Evolutionary conservation across 2,888 invertebrate species (phyloP).

Genomic region (Yponomeuta cagnagella): DNA sequence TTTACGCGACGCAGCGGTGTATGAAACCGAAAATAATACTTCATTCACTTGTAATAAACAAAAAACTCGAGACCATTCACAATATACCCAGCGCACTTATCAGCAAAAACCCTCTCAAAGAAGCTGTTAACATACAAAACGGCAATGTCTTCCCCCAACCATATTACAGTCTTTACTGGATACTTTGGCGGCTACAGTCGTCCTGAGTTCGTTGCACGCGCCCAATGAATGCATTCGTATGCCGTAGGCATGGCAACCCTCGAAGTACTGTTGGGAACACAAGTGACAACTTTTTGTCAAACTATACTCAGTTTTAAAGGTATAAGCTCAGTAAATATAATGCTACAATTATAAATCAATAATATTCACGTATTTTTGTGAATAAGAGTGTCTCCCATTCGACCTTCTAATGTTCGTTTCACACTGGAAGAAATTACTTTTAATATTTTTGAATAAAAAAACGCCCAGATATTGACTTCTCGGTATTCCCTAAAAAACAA

Average conservation of each 20-base stretch:
- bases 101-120: not conserved
- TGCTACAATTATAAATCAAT: too few species aligned
- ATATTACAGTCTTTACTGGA: not conserved
- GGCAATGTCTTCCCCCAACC: not conserved
- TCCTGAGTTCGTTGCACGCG: not conserved
- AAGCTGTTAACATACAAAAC: not conserved
- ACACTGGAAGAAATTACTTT: too few species aligned
- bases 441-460: too few species aligned
- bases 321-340: too few species aligned
- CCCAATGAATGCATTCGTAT: not conserved
- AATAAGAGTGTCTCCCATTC: too few species aligned
- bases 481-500: too few species aligned
- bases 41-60: too few species aligned
- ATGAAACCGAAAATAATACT: too few species aligned
- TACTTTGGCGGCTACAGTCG: not conserved
- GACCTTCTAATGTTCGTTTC: too few species aligned
- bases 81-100: not conserved
- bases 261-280: not conserved
- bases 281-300: not conserved
- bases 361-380: too few species aligned
- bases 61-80: not conserved
- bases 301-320: not conserved
- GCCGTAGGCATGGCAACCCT: not conserved
- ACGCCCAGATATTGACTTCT: too few species aligned
- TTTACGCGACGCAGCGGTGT: too few species aligned